Evolutionary conservation across 2,797 vertebrate species (phyloP).

Genomic region (Leptodactylus fallax): DNA sequence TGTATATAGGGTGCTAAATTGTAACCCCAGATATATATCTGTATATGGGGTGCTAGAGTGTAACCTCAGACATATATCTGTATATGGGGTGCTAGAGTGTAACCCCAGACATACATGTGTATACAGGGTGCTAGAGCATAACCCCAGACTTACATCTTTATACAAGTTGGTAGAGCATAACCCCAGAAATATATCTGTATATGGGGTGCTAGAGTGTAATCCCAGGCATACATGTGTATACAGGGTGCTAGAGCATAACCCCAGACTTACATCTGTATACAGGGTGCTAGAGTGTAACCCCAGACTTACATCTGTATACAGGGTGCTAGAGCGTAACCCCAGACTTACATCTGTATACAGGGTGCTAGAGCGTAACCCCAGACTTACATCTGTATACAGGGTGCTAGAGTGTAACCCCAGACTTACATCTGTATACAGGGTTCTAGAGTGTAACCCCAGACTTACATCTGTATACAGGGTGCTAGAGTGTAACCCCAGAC

Average conservation of each 20-base stretch:
- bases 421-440: neutral
- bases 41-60: neutral
- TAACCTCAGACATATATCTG: neutral
- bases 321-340: neutral
- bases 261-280: neutral
- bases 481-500: neutral
- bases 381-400: neutral
- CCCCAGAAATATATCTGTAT: neutral
- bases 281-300: neutral
- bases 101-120: neutral
- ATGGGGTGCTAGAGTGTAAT: neutral
- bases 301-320: neutral
- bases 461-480: neutral
- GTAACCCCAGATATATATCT: too few species aligned
- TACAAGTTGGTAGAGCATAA: neutral
- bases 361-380: neutral
- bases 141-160: neutral
- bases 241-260: neutral
- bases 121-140: neutral
- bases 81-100: neutral
- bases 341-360: neutral
- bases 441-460: neutral
- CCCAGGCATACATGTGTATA: neutral
- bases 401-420: neutral
- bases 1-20: neutral